Evolutionary conservation across 1,140 invertebrate species (phyloP), one percentile per base, ranked within the genome.

Genomic region (Drosophila leontia): DNA sequence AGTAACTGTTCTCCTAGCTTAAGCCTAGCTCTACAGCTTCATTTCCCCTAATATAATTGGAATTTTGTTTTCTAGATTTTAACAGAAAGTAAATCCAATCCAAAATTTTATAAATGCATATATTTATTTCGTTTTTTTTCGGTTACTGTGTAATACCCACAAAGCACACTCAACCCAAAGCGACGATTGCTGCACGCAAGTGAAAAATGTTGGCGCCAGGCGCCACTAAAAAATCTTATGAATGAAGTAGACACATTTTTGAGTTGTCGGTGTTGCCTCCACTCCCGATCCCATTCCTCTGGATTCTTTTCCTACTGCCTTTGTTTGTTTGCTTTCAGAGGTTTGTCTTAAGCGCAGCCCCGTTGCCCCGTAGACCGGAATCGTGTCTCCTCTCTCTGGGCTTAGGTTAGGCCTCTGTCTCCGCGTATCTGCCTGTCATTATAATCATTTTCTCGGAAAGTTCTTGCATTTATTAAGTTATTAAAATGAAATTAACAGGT

Each of bases 201-300:
- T 88, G 80, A 88, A 87, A 87, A 88, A 87, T 87, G 84, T 88
- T 87, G 84, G 84, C 84, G 84, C 84, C 84, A 87, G 84, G 84
- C 84, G 84, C 84, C 84, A 87, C 84, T 87, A 87, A 87, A 87
- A 87, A 80, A 87, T 87, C 84, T 87, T 88, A 87, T 87, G 84
- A 87, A 87, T 87, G 84, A 88, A 87, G 84, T 87, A 87, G 84
- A 84, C 85, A 88, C 85, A 87, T 87, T 87, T 87, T 86, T 87
- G 48, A 74, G 65, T 76, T 70, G 50, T 78, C 64, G 62, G 47
- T 71, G 57, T 41, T 67, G 75, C 37, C 34, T 56, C 75, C 48
- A 37, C 34, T n/a, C 58, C n/a, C 29, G 8, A 1, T 29, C 23
- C 37, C 19, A 7, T 39, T 57, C 32, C 42, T 19, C 42, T 3